Base-by-base conservation (phyloP, 2,113 vertebrate species). In the Asarcornis scutulata region DNA sequence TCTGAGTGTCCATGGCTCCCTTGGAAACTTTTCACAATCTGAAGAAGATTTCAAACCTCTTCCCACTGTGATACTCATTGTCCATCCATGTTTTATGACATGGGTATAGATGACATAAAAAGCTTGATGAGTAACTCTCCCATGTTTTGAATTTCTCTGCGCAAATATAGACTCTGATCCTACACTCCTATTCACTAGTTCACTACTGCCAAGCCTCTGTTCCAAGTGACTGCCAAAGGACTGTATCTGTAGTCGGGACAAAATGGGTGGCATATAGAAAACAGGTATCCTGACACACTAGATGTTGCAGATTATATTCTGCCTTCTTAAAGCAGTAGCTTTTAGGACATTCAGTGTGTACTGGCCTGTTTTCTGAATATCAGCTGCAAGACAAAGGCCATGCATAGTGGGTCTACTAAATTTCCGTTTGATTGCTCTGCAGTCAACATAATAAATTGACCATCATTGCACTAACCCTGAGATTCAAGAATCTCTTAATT, bases 131-230 rank as follows among this genome's bases (percentile, higher is more conserved):
- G 13, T 13, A 85, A 9, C 8, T 13, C 4, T 13, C 5, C 6
- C 75, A 1, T 63, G 27, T 20, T 93, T 25, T 56, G 71, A 46
- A 7, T 69, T 88, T 85, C 75, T 46, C 42, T 76, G 1, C 21
- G 6, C 58, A 44, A 62, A 46, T 15, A 13, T 79, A 60, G 38
- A 38, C 13, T 85, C 38, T 36, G 29, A 17, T 76, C 17, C 21
- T 56, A 2, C 32, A 40, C 38, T 13, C n/a, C 56, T 75, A 5
- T 17, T 36, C 36, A 36, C 36, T 36, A 36, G 36, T 74, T 91
- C 2, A 1, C 77, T 69, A 36, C 76, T 29, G 27, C 36, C 0
- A 2, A 72, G 15, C 1, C 3, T 29, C 40, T 21, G 18, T 53
- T 50, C 44, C 26, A 42, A 48, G 16, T 25, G 40, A 75, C 32